Percentiles rank a stretch among this genome's conserved stretches.
Conservation (phyloP, 2,888 invertebrate species). For the Asteroscopus sphinx region DNA sequence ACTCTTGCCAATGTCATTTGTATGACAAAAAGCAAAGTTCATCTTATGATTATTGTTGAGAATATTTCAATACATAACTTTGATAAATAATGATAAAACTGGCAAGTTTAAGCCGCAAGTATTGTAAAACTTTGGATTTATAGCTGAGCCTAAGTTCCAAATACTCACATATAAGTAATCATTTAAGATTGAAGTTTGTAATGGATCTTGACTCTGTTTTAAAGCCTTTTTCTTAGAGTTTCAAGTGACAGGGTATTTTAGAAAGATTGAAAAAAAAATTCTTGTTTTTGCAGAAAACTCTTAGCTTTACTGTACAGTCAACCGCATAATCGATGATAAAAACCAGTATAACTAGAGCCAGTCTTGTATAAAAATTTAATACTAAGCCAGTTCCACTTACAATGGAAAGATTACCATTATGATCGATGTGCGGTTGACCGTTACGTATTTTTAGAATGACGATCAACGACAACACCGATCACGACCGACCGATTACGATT, state of each 20-base stretch:
- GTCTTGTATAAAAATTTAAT: too few species aligned
- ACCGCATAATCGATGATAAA: too few species aligned
- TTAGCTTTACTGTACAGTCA: too few species aligned
- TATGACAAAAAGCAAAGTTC: background rate
- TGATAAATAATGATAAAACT: slow-evolving; percentile 14
- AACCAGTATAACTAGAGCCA: too few species aligned
- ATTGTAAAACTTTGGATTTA: slow-evolving; percentile 24
- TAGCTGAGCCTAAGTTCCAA: slow-evolving; percentile 17
- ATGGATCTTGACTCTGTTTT: slow-evolving; percentile 8
- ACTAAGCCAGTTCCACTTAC: too few species aligned
- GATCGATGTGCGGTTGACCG: too few species aligned
- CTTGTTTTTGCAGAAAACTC: too few species aligned
- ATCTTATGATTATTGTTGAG: background rate
- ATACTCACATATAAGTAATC: slow-evolving; percentile 16
- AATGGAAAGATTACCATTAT: too few species aligned
- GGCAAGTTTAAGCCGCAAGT: slow-evolving; percentile 2
- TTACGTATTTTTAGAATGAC: too few species aligned
- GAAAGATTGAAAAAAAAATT: background rate
- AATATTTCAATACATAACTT: slow-evolving; percentile 2
- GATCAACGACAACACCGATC: too few species aligned
- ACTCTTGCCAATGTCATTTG: too few species aligned
- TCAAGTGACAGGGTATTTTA: background rate
- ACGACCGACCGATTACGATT: too few species aligned
- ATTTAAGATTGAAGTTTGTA: slow-evolving; percentile 17
- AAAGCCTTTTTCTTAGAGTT: slow-evolving; percentile 13